Evolutionary conservation across 2,113 vertebrate species (phyloP).

Genomic region (Sphaerodactylus townsendi): DNA sequence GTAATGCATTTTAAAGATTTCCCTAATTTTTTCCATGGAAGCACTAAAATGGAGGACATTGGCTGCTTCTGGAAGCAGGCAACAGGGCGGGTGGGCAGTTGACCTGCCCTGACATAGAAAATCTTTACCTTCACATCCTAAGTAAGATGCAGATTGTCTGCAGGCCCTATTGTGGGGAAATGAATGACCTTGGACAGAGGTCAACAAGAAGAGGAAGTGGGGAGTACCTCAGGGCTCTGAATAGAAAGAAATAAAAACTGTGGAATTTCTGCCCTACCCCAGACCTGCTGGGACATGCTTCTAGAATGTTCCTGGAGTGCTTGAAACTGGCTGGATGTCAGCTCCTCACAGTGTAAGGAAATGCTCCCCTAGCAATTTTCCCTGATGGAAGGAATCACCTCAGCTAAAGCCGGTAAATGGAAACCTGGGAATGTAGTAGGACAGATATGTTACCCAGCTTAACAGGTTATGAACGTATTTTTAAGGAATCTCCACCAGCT

Average conservation of each 20-base stretch:
- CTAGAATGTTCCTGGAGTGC: slow-evolving; percentile 50
- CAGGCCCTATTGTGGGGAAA: background rate
- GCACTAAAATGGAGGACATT: background rate
- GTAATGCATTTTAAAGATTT: background rate
- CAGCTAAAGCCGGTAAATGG: background rate
- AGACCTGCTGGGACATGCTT: slow-evolving; percentile 27
- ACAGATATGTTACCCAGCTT: too few species aligned
- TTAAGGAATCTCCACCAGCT: too few species aligned
- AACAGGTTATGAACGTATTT: too few species aligned
- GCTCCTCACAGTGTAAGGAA: accelerated
- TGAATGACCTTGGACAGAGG: background rate
- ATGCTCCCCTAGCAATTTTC: background rate
- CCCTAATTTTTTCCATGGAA: background rate
- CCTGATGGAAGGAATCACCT: background rate
- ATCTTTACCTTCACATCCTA: background rate
- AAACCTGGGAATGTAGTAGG: background rate
- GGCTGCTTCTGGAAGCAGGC: slow-evolving; percentile 6
- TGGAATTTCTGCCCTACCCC: slow-evolving; percentile 7
- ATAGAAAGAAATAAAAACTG: slow-evolving; percentile 14
- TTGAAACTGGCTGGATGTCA: background rate
- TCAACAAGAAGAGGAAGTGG: accelerated
- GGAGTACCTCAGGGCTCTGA: background rate
- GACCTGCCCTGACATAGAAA: slow-evolving; percentile 2
- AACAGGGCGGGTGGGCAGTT: background rate
- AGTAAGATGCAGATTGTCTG: background rate